Percentiles rank a stretch among this genome's conserved stretches.
phyloP scores from a whole-genome alignment of 2,888 invertebrate species.

The Heliconius ismenius region DNA sequence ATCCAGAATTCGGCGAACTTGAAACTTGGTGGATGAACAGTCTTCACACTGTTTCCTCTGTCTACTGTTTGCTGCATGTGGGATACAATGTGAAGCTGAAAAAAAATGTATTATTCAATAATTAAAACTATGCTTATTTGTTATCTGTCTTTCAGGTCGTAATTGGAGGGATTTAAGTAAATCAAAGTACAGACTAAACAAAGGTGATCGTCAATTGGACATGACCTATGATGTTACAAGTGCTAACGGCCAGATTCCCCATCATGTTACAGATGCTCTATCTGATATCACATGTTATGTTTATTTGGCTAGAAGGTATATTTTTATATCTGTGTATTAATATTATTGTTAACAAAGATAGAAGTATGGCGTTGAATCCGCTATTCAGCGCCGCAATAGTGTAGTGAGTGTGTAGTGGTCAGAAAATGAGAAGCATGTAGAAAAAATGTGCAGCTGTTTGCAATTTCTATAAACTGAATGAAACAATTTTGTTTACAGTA shows the following conservation, averaged over 20 bases:
- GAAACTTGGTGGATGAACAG: neutral
- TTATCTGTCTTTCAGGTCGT: constrained; percentile 67
- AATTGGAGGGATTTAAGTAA: constrained; percentile 95
- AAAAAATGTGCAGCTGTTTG: too few relatives aligned
- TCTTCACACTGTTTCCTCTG: too few relatives aligned
- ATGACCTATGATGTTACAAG: constrained; percentile 88
- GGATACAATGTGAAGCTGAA: too few relatives aligned
- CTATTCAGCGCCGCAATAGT: too few relatives aligned
- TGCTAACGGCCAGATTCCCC: constrained; percentile 85
- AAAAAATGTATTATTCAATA: neutral
- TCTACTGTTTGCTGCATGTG: too few relatives aligned
- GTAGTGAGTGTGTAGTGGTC: too few relatives aligned
- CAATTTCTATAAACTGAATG: too few relatives aligned
- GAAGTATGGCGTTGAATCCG: too few relatives aligned
- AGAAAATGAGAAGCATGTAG: too few relatives aligned
- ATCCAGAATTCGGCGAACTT: neutral
- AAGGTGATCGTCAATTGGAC: constrained; percentile 97
- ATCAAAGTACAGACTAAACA: constrained; percentile 97
- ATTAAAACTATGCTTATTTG: neutral
- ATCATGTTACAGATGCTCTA: constrained; percentile 97
- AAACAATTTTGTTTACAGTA: too few relatives aligned
- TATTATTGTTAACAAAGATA: neutral
- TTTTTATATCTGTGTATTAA: neutral
- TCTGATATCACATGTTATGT: constrained; percentile 99
- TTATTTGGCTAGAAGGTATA: constrained; percentile 90